These are phyloP conservation scores for Pluvialis apricaria DNA, from an alignment of 2,113 vertebrate species.

Conservation along the genomic window DNA sequence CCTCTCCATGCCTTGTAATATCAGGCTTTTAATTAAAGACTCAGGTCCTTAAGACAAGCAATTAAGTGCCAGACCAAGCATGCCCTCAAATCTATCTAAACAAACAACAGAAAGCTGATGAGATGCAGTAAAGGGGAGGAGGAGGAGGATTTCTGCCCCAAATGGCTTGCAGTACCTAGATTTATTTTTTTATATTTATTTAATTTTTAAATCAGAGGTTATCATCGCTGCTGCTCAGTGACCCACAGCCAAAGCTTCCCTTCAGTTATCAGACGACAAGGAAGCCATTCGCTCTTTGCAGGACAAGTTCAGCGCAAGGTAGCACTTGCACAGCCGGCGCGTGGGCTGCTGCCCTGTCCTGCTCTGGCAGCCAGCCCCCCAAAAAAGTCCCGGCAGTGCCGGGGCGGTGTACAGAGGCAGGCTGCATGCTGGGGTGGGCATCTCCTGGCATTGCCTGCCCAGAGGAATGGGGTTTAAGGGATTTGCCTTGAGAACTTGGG, in stretches of 20 bases:
- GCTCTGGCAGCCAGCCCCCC: neutral
- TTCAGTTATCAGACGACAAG: accelerated
- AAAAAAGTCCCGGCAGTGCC: accelerated
- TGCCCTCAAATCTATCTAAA: neutral
- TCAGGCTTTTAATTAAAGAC: neutral
- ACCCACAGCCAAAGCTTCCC: neutral
- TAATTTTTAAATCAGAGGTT: neutral
- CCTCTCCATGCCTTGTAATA: neutral
- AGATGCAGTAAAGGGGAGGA: neutral
- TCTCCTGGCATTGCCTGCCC: accelerated
- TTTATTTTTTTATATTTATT: neutral
- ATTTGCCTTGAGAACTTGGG: neutral
- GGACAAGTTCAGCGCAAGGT: neutral
- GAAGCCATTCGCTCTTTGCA: accelerated
- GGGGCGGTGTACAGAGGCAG: accelerated
- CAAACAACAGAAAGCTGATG: neutral
- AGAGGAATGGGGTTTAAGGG: neutral
- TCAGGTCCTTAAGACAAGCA: neutral
- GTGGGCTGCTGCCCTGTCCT: neutral
- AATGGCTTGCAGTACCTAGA: neutral
- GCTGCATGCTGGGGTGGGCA: accelerated
- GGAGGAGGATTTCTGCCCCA: neutral
- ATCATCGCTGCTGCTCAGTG: neutral
- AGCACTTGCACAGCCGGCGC: accelerated
- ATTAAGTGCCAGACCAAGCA: neutral